Conservation (phyloP, 2,113 vertebrate genomes). For the Engystomops pustulosus region DNA sequence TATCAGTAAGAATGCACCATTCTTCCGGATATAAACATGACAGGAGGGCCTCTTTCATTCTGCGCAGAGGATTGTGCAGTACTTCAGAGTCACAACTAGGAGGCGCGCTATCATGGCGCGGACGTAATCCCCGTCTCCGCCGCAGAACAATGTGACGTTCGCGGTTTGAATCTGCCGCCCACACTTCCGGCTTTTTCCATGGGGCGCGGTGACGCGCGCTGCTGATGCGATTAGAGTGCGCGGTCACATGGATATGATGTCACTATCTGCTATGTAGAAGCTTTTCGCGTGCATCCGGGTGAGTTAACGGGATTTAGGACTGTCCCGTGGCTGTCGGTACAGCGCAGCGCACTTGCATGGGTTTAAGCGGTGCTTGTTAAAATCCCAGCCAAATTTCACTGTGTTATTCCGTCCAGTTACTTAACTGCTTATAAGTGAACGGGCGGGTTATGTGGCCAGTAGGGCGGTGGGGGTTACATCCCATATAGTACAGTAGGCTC, state of each 20-base stretch:
- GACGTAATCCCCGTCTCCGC: neutral
- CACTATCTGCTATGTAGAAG: neutral
- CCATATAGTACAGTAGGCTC: no score
- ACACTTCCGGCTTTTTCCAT: neutral
- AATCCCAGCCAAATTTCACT: neutral
- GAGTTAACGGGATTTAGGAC: no score
- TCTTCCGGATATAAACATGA: no score
- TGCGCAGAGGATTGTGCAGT: no score
- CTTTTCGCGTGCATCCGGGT: neutral
- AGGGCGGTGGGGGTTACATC: no score
- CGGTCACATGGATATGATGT: constrained; percentile 22
- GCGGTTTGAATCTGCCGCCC: neutral
- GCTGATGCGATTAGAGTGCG: neutral
- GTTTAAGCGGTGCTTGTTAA: neutral
- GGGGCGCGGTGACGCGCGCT: neutral
- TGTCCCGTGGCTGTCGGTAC: no score
- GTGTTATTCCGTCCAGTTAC: no score
- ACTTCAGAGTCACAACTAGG: neutral
- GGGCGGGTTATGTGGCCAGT: no score
- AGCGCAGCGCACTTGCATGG: neutral
- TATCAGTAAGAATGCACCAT: no score
- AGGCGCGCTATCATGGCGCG: neutral
- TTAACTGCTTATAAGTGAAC: no score
- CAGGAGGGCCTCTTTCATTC: no score
- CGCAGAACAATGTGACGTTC: neutral